Base-by-base conservation (phyloP, 2,797 vertebrate genomes). In the Coregonus ussuriensis region DNA sequence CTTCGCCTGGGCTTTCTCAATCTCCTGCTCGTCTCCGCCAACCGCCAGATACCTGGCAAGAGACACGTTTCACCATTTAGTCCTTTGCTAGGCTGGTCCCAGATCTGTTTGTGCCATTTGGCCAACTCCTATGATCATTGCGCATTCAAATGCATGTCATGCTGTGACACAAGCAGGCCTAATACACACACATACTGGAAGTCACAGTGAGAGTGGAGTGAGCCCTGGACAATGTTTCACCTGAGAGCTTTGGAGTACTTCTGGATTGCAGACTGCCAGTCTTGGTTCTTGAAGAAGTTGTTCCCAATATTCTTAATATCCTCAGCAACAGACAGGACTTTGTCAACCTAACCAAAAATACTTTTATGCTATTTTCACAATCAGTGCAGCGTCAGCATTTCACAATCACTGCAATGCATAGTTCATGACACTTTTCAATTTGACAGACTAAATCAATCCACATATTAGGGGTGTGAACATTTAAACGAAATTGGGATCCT, bases 191-290 rank as follows among this genome's bases (percentile, higher is more conserved):
- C 41, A 37, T 6, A 47, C 41, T 13, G 41, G 13, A 47, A 47
- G 11, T 54, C 35, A n/a, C 21, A 25, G 21, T 29, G 56, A 7
- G 37, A 69, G n/a, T 47, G 3, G n/a, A 72, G 37, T 18, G 68
- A 41, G 13, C 65, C 29, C 65, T 0, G 18, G 37, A 33, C 47
- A 37, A 4, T n/a, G 1, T 9, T 4, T 93, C 93, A 99, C 98
- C 97, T 95, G 91, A 98, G 94, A 83, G 97, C 96, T 91, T 99
- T 99, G 85, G 92, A 92, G 71, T 99, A 99, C 85, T 99, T 99
- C 88, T 92, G 95, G 83, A 94, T 89, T n/a, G 98, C 98, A 86
- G 91, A 87, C 79, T 93, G 93, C 97, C 97, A 99, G 87, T 98
- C 95, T 81, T 98, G 97, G 71, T 91, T 94, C 92, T 98, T 99